Percentiles rank a stretch among this genome's conserved stretches.
phyloP scores from a whole-genome alignment of 2,797 vertebrate genomes.

The Urosaurus nigricauda region DNA sequence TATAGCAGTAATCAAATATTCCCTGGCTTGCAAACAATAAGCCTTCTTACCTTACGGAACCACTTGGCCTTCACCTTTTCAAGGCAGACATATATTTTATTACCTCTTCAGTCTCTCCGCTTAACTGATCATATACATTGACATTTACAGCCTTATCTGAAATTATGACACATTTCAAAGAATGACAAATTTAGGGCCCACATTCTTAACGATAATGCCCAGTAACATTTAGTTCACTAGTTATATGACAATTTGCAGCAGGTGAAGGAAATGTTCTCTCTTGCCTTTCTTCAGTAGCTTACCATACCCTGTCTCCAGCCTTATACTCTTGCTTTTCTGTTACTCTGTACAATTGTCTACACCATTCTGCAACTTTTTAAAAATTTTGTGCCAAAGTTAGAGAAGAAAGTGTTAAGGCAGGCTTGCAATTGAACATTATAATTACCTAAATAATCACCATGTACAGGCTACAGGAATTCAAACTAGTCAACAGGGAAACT shows the following conservation, averaged over 20 bases:
- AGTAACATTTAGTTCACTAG: constrained; percentile 41
- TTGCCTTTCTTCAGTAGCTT: background rate
- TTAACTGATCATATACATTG: constrained; percentile 60
- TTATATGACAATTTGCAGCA: constrained; percentile 47
- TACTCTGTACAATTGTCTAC: background rate
- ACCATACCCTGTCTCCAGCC: background rate
- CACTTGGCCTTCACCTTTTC: constrained; percentile 57
- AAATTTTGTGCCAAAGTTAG: background rate
- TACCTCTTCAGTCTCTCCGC: constrained; percentile 36
- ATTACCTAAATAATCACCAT: too few relatives aligned
- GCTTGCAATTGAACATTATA: too few relatives aligned
- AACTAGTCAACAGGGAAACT: too few relatives aligned
- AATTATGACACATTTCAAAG: constrained; percentile 43
- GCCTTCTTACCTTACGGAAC: constrained; percentile 52
- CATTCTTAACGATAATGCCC: constrained; percentile 44
- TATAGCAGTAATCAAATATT: constrained; percentile 41
- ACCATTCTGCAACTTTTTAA: background rate
- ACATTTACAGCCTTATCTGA: constrained; percentile 59
- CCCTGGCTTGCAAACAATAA: constrained; percentile 41
- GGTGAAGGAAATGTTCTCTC: background rate
- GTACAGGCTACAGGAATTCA: too few relatives aligned
- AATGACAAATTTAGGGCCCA: constrained; percentile 34
- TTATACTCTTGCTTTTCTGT: background rate
- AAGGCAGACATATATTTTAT: constrained; percentile 56
- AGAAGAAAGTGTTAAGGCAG: too few relatives aligned